Conservation (phyloP, 2,797 vertebrate genomes). For the Morelia viridis region DNA sequence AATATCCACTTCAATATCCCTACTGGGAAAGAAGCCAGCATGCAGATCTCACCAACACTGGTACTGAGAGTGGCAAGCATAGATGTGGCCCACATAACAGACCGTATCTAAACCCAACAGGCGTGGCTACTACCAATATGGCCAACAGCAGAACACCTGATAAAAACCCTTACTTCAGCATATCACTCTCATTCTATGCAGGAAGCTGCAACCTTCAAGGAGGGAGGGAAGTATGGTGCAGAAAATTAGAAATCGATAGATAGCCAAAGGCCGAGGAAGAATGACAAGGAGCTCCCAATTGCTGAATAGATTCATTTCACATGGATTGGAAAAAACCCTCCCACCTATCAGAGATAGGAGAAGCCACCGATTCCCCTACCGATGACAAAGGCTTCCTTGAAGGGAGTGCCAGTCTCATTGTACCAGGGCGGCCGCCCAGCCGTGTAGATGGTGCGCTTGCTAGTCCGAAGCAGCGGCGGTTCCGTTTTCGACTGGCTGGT, state of each 20-base stretch:
- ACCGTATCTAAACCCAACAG: background rate
- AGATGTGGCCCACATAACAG: background rate
- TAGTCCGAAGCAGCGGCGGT: conserved; percentile 85
- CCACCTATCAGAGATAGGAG: background rate
- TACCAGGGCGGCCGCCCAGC: conserved; percentile 89
- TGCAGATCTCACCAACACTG: background rate
- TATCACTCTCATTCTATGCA: background rate
- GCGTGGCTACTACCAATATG: background rate
- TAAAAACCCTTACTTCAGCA: background rate
- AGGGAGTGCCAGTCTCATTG: conserved; percentile 88
- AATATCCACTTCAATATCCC: fast-evolving
- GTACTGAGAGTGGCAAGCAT: background rate
- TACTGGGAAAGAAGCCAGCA: too few relatives aligned
- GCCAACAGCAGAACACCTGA: background rate
- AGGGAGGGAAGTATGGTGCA: too few relatives aligned
- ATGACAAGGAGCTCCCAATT: background rate
- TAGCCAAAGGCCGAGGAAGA: background rate
- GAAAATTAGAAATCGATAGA: background rate
- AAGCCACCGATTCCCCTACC: conserved; percentile 67
- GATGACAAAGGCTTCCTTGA: conserved; percentile 90
- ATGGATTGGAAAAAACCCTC: background rate
- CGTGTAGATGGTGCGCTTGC: conserved; percentile 89
- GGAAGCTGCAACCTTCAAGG: background rate
- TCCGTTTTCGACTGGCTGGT: conserved; percentile 83
- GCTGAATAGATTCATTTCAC: background rate